These are phyloP conservation scores for Ianthella basta DNA, from an alignment of 37 sponge, comb jelly and placozoan genomes.

Conservation along the genomic window DNA sequence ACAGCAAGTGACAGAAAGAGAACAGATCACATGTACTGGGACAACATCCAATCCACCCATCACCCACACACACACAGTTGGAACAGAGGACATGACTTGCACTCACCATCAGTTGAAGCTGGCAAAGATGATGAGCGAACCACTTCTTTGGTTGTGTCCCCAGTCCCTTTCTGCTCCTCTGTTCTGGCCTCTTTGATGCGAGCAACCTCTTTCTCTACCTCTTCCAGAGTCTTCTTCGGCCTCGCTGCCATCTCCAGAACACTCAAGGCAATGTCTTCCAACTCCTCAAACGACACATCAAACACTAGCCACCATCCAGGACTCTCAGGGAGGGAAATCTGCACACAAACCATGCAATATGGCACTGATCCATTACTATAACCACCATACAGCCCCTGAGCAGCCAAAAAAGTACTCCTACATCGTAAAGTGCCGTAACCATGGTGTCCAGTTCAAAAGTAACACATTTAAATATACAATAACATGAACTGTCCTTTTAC, in stretches of 20 bases:
- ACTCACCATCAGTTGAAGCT: neutral
- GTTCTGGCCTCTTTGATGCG: slow-evolving; percentile 32
- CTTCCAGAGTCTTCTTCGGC: slow-evolving; percentile 46
- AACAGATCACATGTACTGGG: neutral
- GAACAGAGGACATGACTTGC: too few species aligned
- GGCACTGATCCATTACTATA: neutral
- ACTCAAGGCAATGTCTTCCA: slow-evolving; percentile 64
- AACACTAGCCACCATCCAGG: slow-evolving; percentile 95
- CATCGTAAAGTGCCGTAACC: neutral
- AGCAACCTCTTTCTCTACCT: slow-evolving; percentile 67
- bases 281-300: slow-evolving; percentile 52
- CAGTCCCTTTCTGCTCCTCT: neutral
- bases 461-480: neutral
- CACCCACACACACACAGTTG: neutral
- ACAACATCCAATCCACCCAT: neutral
- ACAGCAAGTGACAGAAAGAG: slow-evolving; percentile 15
- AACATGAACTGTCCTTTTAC: slow-evolving; percentile 31
- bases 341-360: slow-evolving; percentile 18
- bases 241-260: slow-evolving; percentile 61
- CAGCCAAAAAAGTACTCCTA: neutral
- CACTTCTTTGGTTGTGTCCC: neutral
- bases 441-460: neutral
- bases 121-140: neutral
- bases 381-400: neutral
- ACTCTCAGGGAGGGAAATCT: slow-evolving; percentile 82